phyloP scores from a whole-genome alignment of 2,888 invertebrate species.

The Orthonychiurus folsomi region DNA sequence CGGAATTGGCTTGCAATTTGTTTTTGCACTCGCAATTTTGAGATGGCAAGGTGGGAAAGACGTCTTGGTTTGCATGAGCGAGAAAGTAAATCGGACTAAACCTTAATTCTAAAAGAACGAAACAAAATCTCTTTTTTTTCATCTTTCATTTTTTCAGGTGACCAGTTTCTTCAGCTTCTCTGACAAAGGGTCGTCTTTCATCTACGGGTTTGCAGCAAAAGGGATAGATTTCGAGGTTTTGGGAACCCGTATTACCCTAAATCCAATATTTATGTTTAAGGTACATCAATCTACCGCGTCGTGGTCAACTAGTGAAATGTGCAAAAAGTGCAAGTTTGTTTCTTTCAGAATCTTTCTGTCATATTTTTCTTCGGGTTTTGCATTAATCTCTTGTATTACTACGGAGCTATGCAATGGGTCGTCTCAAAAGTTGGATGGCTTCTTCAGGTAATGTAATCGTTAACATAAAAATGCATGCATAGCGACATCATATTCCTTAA shows the following conservation, averaged over 20 bases:
- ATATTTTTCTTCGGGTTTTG: slow-evolving; percentile 90
- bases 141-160: slow-evolving; percentile 47
- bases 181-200: slow-evolving; percentile 69
- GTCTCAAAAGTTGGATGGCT: slow-evolving; percentile 70
- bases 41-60: slow-evolving; percentile 69
- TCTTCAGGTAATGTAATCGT: slow-evolving; percentile 48
- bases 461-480: too few species aligned
- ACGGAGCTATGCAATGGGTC: slow-evolving; percentile 78
- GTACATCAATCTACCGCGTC: slow-evolving; percentile 9
- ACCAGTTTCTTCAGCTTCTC: slow-evolving; percentile 71
- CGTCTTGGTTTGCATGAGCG: slow-evolving; percentile 60
- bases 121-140: not conserved
- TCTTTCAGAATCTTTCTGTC: slow-evolving; percentile 65
- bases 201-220: slow-evolving; percentile 57
- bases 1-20: slow-evolving; percentile 73
- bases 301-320: too few species aligned
- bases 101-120: not conserved
- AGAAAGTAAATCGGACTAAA: slow-evolving; percentile 36
- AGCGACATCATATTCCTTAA: too few species aligned
- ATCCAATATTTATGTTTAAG: slow-evolving; percentile 21
- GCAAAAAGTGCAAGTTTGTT: slow-evolving; percentile 12
- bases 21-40: slow-evolving; percentile 73
- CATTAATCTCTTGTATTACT: slow-evolving; percentile 78
- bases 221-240: slow-evolving; percentile 14
- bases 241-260: too few species aligned